Conservation (phyloP, 2,888 invertebrate species). For the Plagodis pulveraria region DNA sequence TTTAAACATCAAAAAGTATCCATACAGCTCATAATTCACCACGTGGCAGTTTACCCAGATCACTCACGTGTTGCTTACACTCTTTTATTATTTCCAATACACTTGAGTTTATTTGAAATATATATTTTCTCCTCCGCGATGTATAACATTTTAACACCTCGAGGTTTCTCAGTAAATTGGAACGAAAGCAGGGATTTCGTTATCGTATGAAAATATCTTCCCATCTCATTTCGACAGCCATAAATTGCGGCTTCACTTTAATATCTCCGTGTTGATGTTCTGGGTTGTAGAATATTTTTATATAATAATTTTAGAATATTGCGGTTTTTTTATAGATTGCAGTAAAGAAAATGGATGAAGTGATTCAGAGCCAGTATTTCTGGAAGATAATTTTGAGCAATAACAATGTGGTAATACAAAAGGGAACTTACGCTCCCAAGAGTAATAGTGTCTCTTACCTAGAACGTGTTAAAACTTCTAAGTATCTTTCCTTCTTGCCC, state of each 20-base stretch:
- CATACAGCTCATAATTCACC: too few species aligned
- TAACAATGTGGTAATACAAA: too few species aligned
- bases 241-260: slow-evolving; percentile 36
- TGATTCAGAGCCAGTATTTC: too few species aligned
- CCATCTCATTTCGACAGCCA: slow-evolving; percentile 34
- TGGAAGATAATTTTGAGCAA: too few species aligned
- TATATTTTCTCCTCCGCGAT: too few species aligned
- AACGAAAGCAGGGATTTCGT: slow-evolving; percentile 26
- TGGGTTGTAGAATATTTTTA: slow-evolving; percentile 14
- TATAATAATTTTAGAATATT: slow-evolving; percentile 13
- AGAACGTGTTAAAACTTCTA: slow-evolving; percentile 21
- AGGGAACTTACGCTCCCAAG: slow-evolving; percentile 5
- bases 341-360: too few species aligned
- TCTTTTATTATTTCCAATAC: background rate
- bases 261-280: slow-evolving; percentile 29
- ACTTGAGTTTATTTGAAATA: too few species aligned
- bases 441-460: slow-evolving; percentile 8
- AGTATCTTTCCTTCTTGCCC: slow-evolving; percentile 14
- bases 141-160: slow-evolving; percentile 25
- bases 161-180: slow-evolving; percentile 33
- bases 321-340: too few species aligned
- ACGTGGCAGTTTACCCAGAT: too few species aligned
- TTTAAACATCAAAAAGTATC: too few species aligned
- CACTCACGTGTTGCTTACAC: too few species aligned
- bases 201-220: slow-evolving; percentile 38